Evolutionary conservation across 1,140 invertebrate species (phyloP), one percentile per base, ranked within the genome.

Genomic region (Chelonus insularis): DNA sequence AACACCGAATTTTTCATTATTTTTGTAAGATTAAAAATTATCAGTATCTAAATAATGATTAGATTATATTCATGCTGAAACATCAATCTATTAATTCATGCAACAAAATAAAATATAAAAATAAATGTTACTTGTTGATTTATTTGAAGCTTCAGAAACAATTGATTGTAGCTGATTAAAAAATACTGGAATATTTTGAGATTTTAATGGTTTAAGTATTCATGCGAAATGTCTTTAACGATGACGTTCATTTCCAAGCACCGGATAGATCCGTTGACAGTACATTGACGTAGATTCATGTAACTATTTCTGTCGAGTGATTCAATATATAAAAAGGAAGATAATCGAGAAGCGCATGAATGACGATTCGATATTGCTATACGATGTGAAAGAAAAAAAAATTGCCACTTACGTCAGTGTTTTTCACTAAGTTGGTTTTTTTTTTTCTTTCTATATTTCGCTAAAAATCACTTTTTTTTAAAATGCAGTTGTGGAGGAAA

Each of bases 241-340:
- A 50, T 50, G 47, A 14, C 12, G 8, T 50, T 29, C 7, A 29
- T 29, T 29, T 29, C 7, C 25, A 29, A 29, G 47, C 23, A 20
- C 9, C 21, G 8, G 47, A 57, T 52, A 60, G 60, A 63, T 34
- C 62, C 56, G 5, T 50, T 29, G 20, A 57, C 57, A 58, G 61
- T 61, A 54, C 25, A 29, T 29, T 29, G 25, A 29, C 25, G 25
- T 29, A 29, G 25, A 29, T 18, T 34, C 20, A 32, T 51, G 18
- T 18, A 36, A 55, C 52, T 55, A 55, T 55, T 55, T 55, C 20
- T 18, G 52, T 55, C 52, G 52, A 34, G 34, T 55, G 52, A 55
- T 55, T 55, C 52, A 55, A 55, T 55, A 39, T n/a, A 23, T 23
- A 34, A 39, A 36, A 55, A 55, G 34, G 39, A 39, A 20, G 52